Evolutionary conservation across 1,140 invertebrate genomes (phyloP).

Genomic region (Bombus terrestris): DNA sequence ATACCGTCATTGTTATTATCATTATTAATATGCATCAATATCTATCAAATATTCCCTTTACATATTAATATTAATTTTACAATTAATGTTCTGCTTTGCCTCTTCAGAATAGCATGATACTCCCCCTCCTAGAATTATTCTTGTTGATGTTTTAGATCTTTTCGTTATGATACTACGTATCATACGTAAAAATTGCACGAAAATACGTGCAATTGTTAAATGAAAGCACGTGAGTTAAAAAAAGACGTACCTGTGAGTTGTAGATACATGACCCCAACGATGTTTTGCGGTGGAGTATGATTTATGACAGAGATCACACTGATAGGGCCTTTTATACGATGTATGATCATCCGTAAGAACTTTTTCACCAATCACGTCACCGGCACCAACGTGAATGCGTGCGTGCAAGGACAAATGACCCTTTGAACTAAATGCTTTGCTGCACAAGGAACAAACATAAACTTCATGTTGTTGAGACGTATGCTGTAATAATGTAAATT

Average conservation of each 20-base stretch:
- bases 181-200: background rate
- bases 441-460: slow-evolving; percentile 82
- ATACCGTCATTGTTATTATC: slow-evolving; percentile 12
- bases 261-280: slow-evolving; percentile 83
- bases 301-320: slow-evolving; percentile 83
- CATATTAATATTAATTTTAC: background rate
- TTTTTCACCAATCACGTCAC: slow-evolving; percentile 80
- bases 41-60: background rate
- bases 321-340: slow-evolving; percentile 82
- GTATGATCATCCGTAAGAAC: slow-evolving; percentile 82
- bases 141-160: background rate
- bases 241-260: slow-evolving; percentile 77
- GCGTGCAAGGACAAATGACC: slow-evolving; percentile 82
- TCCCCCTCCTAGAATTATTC: background rate
- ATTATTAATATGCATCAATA: background rate
- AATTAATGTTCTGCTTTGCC: background rate
- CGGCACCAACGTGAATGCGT: slow-evolving; percentile 81
- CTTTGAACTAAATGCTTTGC: slow-evolving; percentile 83
- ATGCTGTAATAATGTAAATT: slow-evolving; percentile 69
- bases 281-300: slow-evolving; percentile 83
- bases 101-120: background rate
- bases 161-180: background rate
- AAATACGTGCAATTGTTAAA: background rate
- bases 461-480: slow-evolving; percentile 81
- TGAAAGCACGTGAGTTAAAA: background rate